A percentile compares a stretch with the other conserved stretches of the same genome.
Conservation (phyloP, 2,888 invertebrate genomes). For the Volucella inanis region DNA sequence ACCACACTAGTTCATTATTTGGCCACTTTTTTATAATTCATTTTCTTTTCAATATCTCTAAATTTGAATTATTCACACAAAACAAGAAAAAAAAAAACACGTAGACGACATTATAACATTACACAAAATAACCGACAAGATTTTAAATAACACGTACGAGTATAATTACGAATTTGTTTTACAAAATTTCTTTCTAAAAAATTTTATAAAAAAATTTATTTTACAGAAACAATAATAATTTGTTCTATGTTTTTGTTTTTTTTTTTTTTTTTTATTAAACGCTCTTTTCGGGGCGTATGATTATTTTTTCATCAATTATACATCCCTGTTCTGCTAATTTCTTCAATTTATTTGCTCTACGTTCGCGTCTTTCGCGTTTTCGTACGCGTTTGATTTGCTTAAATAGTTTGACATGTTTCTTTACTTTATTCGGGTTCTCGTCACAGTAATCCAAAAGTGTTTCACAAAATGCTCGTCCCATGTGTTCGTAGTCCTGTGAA, state of each 20-base stretch:
- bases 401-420: constrained; percentile 81
- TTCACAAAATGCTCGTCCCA: constrained; percentile 96
- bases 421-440: constrained; percentile 91
- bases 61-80: too few relatives aligned
- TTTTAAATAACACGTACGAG: neutral
- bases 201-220: neutral
- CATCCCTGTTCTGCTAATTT: constrained; percentile 83
- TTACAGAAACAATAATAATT: neutral
- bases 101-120: too few relatives aligned
- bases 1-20: too few relatives aligned
- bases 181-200: constrained; percentile 1
- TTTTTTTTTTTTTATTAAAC: constrained; percentile 74
- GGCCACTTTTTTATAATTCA: too few relatives aligned
- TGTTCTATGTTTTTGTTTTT: too few relatives aligned
- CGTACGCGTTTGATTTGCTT: constrained; percentile 83
- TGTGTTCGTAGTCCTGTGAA: constrained; percentile 88
- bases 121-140: too few relatives aligned
- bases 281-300: constrained; percentile 81
- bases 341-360: constrained; percentile 83
- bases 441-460: constrained; percentile 96
- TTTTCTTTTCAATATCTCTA: too few relatives aligned
- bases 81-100: neutral
- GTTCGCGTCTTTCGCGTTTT: constrained; percentile 82
- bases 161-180: neutral
- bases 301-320: constrained; percentile 81